Evolutionary conservation across 2,113 vertebrate genomes (phyloP), one percentile per base, ranked within the genome.

Genomic region (Morone saxatilis): DNA sequence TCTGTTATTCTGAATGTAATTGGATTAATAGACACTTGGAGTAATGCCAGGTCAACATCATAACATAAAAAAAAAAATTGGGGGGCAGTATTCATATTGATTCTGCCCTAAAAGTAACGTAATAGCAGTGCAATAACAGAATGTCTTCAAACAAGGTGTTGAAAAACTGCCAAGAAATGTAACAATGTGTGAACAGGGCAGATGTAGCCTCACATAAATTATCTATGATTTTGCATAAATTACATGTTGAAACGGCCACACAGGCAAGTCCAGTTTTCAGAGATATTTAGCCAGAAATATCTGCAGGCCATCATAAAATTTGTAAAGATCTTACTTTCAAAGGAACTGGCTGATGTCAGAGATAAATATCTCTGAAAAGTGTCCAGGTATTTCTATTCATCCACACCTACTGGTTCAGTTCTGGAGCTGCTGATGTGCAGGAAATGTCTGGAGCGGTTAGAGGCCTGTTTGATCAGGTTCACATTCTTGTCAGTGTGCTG

Each of bases 401-500:
- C 47, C 51, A 40, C 54, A 72, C 59, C 51, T 68, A 25, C 51
- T 2, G 73, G 36, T 51, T 53, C n/a, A 14, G 54, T 38, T 84
- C 1, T 40, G 38, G 78, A 70, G 76, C 50, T 53, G 67, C 73
- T 51, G 74, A 72, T 78, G 71, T 57, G 0, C 67, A 12, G 66
- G 53, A 19, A 63, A 67, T 4, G 86, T 81, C 84, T 31, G 76
- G 16, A 41, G 68, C 45, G 17, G 25, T 88, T 63, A 72, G 54
- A 78, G 50, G 69, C 31, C 62, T 7, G 69, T 89, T 85, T 87
- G 89, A 89, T 89, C 86, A 57, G 59, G 3, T 14, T 14, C 40
- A 36, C 59, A 19, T 40, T 62, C 62, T 11, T 68, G 0, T 78
- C 60, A 80, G 54, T 60, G 17, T 4, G 4, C 63, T 38, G 59